Percentiles rank a stretch among this genome's conserved stretches.
Conservation (phyloP, 2,797 vertebrate genomes). For the Cuniculus paca region DNA sequence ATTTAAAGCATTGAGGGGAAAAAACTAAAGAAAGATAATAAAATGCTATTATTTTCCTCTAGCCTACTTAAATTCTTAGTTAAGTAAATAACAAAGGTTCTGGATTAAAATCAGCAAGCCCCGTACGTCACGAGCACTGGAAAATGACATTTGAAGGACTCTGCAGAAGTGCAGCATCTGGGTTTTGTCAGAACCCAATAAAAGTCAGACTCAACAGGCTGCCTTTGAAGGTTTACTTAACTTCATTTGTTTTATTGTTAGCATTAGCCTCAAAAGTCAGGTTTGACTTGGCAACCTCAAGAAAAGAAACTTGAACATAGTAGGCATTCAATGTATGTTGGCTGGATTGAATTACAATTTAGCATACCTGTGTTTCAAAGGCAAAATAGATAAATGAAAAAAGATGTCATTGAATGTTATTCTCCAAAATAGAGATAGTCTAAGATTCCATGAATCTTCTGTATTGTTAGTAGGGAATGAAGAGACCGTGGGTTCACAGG, state of each 20-base stretch:
- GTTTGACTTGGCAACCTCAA: background rate
- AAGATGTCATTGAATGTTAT: background rate
- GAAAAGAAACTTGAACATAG: background rate
- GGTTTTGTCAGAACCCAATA: background rate
- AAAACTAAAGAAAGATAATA: slow-evolving; percentile 16
- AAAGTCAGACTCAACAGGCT: background rate
- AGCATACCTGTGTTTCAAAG: background rate
- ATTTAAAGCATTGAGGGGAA: background rate
- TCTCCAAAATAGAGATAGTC: background rate
- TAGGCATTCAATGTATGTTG: background rate
- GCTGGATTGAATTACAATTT: background rate
- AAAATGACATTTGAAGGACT: slow-evolving; percentile 42
- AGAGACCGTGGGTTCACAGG: background rate
- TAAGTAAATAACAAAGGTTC: slow-evolving; percentile 55
- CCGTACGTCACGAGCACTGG: background rate
- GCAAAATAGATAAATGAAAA: background rate
- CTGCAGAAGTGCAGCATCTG: background rate
- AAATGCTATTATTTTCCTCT: slow-evolving; percentile 4
- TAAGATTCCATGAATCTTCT: background rate
- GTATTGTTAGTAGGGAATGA: background rate
- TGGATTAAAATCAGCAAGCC: background rate
- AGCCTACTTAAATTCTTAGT: slow-evolving; percentile 60
- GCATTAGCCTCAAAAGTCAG: background rate
- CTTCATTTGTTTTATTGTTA: background rate
- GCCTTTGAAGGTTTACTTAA: background rate